Evolutionary conservation across 2,113 vertebrate species (phyloP).

Genomic region (Varanus komodoensis): DNA sequence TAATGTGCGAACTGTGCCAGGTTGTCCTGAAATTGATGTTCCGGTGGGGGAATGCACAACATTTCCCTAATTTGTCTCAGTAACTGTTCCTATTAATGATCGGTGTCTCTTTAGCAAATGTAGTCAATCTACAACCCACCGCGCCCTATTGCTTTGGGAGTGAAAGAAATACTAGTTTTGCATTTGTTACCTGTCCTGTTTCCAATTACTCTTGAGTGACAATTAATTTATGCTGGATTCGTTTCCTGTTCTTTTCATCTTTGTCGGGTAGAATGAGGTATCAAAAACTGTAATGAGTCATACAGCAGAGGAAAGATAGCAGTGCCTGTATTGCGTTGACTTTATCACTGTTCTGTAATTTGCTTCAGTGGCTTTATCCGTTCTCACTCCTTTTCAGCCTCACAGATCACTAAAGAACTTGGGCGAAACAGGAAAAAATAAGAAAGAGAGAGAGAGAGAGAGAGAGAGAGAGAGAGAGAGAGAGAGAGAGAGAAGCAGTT

Average conservation of each 20-base stretch:
- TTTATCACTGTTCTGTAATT: conserved; percentile 64
- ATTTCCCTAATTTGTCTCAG: no score
- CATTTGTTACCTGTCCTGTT: conserved; percentile 32
- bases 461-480: no score
- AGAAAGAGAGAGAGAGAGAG: no score
- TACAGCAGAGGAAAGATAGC: conserved; percentile 55
- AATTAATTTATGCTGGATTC: conserved; percentile 28
- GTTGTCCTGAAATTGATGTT: no score
- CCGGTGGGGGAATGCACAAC: background rate
- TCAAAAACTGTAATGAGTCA: conserved; percentile 62
- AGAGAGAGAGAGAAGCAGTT: background rate
- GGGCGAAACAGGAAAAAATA: conserved; percentile 6
- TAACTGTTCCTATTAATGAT: background rate
- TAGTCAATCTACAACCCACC: background rate
- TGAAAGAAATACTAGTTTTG: conserved; percentile 36
- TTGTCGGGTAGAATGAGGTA: conserved; percentile 45
- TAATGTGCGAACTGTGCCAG: no score
- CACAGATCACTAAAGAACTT: conserved; percentile 37
- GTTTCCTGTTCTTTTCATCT: conserved; percentile 48
- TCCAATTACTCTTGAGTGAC: conserved; percentile 21
- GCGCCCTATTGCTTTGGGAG: conserved; percentile 16
- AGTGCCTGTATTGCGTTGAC: conserved; percentile 35
- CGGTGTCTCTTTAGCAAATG: background rate
- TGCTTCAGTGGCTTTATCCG: conserved; percentile 19
- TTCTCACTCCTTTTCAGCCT: conserved; percentile 45